These are phyloP conservation scores for Haliaeetus albicilla DNA, from an alignment of 2,797 vertebrate species.

Conservation along the genomic window DNA sequence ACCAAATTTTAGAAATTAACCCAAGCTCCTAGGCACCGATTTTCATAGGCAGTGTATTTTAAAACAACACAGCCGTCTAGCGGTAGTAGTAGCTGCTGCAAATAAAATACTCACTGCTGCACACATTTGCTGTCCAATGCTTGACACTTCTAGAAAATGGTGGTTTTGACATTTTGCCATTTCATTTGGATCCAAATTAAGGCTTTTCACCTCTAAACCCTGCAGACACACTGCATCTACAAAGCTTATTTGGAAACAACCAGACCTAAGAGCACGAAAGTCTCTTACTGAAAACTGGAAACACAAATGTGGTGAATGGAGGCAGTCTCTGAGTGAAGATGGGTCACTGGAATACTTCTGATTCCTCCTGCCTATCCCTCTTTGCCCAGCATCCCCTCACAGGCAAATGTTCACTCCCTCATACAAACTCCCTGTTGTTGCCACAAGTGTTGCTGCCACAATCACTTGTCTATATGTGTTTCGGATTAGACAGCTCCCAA, in stretches of 20 bases:
- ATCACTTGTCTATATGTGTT: not conserved
- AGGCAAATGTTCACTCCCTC: not conserved
- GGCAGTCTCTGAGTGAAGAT: not conserved
- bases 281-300: not conserved
- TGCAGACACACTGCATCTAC: not conserved
- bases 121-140: not conserved
- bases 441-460: not conserved
- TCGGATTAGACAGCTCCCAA: not conserved
- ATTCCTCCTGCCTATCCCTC: not conserved
- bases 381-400: not conserved
- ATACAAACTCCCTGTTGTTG: not conserved
- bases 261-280: not conserved
- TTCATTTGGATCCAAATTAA: not conserved
- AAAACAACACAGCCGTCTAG: conserved; percentile 19
- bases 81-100: not conserved
- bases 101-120: not conserved
- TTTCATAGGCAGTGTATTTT: not conserved
- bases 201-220: not conserved
- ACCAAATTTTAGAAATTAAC: not conserved
- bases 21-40: not conserved
- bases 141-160: not conserved
- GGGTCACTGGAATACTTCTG: not conserved
- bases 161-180: not conserved
- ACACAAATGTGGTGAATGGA: not conserved
- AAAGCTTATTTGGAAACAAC: not conserved